Evolutionary conservation across 2,797 vertebrate genomes (phyloP).

Genomic region (Clarias fuscus): DNA sequence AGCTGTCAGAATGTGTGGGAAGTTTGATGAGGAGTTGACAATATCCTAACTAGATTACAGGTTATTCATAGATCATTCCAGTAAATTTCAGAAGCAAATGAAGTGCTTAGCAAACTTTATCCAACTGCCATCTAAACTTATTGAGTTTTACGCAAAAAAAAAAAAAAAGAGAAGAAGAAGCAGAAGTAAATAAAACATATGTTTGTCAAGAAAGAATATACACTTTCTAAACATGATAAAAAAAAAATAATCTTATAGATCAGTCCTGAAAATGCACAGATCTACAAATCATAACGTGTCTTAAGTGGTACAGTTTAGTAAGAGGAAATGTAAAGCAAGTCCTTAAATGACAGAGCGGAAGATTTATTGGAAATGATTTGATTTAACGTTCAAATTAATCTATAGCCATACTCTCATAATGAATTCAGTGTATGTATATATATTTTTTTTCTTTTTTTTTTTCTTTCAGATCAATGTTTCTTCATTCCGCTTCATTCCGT

Average conservation of each 20-base stretch:
- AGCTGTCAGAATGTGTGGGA: constrained; percentile 20
- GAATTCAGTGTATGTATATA: neutral
- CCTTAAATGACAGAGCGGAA: neutral
- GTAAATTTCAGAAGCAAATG: constrained; percentile 14
- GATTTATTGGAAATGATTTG: neutral
- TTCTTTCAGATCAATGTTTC: neutral
- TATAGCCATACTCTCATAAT: neutral
- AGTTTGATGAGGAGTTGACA: constrained; percentile 21
- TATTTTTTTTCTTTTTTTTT: no score
- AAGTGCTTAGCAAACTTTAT: neutral
- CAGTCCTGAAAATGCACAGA: neutral
- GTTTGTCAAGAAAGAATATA: neutral
- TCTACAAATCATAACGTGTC: neutral
- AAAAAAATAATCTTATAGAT: neutral
- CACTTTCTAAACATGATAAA: neutral
- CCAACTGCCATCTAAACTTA: neutral
- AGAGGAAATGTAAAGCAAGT: neutral
- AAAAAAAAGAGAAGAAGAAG: neutral
- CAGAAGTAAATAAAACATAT: neutral
- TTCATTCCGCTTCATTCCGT: neutral
- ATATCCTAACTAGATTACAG: constrained; percentile 2
- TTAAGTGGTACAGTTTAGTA: neutral
- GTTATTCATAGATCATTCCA: constrained; percentile 29
- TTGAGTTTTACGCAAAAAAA: neutral
- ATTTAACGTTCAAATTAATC: neutral